Conservation (phyloP, 2,797 vertebrate species). For the Phoeniculus purpureus region DNA sequence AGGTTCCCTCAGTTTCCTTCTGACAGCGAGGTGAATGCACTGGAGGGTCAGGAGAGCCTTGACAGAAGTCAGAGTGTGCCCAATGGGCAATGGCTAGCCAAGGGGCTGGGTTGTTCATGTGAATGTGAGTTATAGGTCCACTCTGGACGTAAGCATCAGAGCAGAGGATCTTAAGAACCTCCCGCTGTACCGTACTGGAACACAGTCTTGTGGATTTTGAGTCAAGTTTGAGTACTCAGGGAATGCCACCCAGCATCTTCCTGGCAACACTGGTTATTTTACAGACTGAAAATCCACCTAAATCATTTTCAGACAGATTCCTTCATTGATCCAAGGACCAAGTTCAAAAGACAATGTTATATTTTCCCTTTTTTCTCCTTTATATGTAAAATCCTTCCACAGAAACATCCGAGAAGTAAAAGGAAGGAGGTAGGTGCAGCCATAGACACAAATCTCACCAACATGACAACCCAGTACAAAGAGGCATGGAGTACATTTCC, state of each 20-base stretch:
- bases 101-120: not conserved
- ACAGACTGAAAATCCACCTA: not conserved
- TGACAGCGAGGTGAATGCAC: rapidly evolving
- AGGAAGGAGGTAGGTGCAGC: not conserved
- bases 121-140: rapidly evolving
- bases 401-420: not conserved
- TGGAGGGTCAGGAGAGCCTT: not conserved
- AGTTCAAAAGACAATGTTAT: not conserved
- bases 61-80: rapidly evolving
- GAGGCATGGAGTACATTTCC: not conserved
- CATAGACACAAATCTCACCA: not conserved
- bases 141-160: not conserved
- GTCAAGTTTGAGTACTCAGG: not conserved
- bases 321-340: not conserved
- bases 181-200: not conserved
- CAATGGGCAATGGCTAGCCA: not conserved
- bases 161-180: not conserved
- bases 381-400: not conserved
- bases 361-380: not conserved
- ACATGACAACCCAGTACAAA: not conserved
- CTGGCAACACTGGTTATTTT: not conserved
- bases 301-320: not conserved
- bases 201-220: not conserved
- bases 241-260: rapidly evolving
- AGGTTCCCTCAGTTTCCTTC: not conserved